Evolutionary conservation across 1,140 invertebrate species (phyloP).

Genomic region (Zaprionus davidi): DNA sequence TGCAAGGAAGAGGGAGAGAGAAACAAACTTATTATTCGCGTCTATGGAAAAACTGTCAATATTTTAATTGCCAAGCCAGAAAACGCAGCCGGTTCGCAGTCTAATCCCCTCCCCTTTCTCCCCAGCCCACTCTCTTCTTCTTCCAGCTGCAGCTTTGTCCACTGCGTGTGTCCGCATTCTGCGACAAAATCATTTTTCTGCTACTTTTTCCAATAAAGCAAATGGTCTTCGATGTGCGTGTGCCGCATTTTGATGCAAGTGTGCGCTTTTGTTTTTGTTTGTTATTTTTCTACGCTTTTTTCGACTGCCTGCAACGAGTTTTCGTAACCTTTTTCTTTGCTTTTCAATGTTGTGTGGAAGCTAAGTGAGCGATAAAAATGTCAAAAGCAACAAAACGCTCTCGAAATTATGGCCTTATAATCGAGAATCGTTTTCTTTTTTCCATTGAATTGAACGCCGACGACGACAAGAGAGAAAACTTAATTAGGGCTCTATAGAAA

Average conservation of each 20-base stretch:
- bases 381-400: constrained; percentile 66
- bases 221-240: constrained; percentile 69
- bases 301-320: constrained; percentile 59
- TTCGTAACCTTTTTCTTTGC: constrained; percentile 62
- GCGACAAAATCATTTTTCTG: constrained; percentile 73
- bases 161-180: constrained; percentile 81
- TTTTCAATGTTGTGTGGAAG: constrained; percentile 51
- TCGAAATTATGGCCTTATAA: constrained; percentile 70
- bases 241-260: constrained; percentile 66
- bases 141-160: constrained; percentile 32
- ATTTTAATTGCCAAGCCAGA: constrained; percentile 73
- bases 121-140: background rate
- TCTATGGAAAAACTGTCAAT: constrained; percentile 77
- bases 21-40: constrained; percentile 67
- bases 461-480: constrained; percentile 51
- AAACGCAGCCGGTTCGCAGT: constrained; percentile 58
- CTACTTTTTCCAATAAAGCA: constrained; percentile 79
- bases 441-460: constrained; percentile 50
- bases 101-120: constrained; percentile 4
- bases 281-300: background rate
- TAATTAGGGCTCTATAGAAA: constrained; percentile 59
- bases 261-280: constrained; percentile 1
- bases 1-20: background rate
- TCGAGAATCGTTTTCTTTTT: constrained; percentile 59
- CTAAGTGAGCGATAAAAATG: constrained; percentile 79